Conservation (phyloP, 2,797 vertebrate genomes). For the Oreortyx pictus region DNA sequence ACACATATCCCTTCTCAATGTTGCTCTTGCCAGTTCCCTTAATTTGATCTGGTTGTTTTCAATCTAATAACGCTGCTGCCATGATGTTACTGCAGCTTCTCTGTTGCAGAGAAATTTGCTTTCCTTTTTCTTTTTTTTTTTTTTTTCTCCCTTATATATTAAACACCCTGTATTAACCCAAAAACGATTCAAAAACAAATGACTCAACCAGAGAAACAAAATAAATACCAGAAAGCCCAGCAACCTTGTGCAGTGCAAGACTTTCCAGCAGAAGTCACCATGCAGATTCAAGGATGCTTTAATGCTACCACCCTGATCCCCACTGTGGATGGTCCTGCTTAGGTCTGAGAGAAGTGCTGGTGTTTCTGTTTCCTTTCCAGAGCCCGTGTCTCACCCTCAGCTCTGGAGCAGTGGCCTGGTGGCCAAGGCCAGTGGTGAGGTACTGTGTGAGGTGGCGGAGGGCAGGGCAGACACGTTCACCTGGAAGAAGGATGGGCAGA, state of each 20-base stretch:
- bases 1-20: fast-evolving
- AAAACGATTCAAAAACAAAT: neutral
- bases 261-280: neutral
- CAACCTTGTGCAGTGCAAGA: neutral
- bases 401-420: neutral
- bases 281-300: neutral
- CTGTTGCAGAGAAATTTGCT: fast-evolving
- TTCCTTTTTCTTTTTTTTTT: neutral
- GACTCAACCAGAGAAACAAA: neutral
- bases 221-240: neutral
- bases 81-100: neutral
- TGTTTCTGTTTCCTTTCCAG: constrained; percentile 5
- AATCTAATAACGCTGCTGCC: fast-evolving
- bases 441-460: constrained; percentile 20
- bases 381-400: neutral
- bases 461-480: constrained; percentile 6
- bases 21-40: neutral
- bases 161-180: fast-evolving
- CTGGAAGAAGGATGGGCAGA: constrained; percentile 53
- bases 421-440: neutral
- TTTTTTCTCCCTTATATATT: neutral
- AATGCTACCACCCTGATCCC: neutral
- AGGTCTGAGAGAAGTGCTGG: neutral
- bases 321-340: fast-evolving
- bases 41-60: neutral